phyloP scores from a whole-genome alignment of 1,140 invertebrate species.

The Scaptomyza pallida region DNA sequence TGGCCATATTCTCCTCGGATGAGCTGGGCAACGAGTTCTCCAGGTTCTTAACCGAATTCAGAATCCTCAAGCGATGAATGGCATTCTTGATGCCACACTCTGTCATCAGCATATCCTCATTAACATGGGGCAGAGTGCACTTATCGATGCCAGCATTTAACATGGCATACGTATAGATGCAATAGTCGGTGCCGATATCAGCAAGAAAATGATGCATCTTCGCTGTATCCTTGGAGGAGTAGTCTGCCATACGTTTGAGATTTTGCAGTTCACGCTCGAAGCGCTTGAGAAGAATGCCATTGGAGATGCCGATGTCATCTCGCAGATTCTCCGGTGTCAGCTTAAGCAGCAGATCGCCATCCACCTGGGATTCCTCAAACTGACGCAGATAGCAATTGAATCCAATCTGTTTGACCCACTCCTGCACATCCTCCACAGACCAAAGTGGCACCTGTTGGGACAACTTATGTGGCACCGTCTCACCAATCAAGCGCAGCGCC shows the following conservation, averaged over 20 bases:
- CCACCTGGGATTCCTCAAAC: conserved; percentile 96
- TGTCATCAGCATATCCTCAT: conserved; percentile 94
- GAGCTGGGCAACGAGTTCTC: conserved; percentile 87
- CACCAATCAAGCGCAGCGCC: conserved; percentile 96
- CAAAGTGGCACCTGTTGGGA: conserved; percentile 99
- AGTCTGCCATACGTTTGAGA: conserved; percentile 98
- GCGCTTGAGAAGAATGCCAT: conserved; percentile 96
- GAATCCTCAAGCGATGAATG: conserved; percentile 95
- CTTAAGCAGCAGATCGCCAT: conserved; percentile 98
- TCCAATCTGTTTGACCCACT: conserved; percentile 99
- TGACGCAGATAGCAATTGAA: conserved; percentile 93
- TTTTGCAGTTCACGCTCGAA: conserved; percentile 97
- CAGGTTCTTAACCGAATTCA: conserved; percentile 93
- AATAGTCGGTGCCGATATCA: conserved; percentile 94
- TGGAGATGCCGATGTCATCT: conserved; percentile 96
- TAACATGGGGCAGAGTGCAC: conserved; percentile 90
- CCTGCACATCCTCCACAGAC: conserved; percentile 97
- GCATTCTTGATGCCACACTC: conserved; percentile 97
- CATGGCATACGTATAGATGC: conserved; percentile 98
- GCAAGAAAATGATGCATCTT: conserved; percentile 96
- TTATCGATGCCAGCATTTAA: conserved; percentile 97
- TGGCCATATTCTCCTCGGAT: conserved; percentile 91
- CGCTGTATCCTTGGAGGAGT: conserved; percentile 96
- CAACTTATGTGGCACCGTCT: conserved; percentile 98
- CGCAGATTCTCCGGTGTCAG: conserved; percentile 95